Base-by-base conservation (phyloP, 2,797 vertebrate species). In the Pseudopleuronectes americanus region DNA sequence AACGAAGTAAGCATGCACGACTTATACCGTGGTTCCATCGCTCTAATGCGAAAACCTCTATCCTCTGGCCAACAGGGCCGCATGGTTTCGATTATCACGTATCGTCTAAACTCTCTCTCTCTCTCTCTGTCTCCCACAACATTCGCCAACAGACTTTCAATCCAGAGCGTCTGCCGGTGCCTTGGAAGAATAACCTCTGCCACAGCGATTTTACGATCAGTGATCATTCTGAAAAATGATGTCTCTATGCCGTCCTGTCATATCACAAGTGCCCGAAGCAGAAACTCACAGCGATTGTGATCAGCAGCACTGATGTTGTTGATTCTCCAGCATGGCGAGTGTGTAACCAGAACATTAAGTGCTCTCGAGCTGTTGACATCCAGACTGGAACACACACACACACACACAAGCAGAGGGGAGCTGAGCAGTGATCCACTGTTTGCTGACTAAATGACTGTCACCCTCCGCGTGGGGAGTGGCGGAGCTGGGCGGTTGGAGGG, bases 61-160 rank as follows among this genome's bases (percentile, higher is more conserved):
- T 63, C 64, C 63, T 58, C 69, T 28, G 77, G 76, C 88, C 82
- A 80, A 80, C 36, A 68, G 53, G 78, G 57, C 66, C 21, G 82
- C 83, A 79, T 90, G 89, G 79, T 89, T 93, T 87, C 68, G 75
- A 93, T 92, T 86, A 90, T 79, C 87, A 81, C 84, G 43, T 79
- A 84, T 88, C 81, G 55, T 87, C 88, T 82, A 80, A 87, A 88
- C 81, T 38, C 33, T 56, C 76, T 57, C 54, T 81, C 71, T 80
- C 71, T 81, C 69, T 57, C 77, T 57, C 54, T 81, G 69, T 80
- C 71, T 80, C 69, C 81, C 81, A 67, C 55, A 61, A 52, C 77
- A 4, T 77, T 80, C 71, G 73, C 76, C 89, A 86, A 57, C 77
- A 63, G 62, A 78, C 88, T 87, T 88, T 84, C 71, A 80, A 49